phyloP scores from a whole-genome alignment of 2,888 invertebrate species.

The Carabus problematicus region DNA sequence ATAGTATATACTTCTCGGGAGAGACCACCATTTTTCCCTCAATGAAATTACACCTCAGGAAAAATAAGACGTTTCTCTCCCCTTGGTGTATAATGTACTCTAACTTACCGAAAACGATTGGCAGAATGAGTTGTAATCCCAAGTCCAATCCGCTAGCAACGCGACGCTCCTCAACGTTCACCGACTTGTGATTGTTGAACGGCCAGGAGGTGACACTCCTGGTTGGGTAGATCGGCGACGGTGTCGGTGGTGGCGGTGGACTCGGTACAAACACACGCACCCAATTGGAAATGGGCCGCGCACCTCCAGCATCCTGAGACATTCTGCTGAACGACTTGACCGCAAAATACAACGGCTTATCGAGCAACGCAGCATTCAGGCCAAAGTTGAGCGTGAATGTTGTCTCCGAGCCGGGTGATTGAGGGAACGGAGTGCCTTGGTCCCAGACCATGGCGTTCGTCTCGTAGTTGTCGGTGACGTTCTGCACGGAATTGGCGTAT shows the following conservation, averaged over 20 bases:
- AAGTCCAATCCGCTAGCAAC: slow-evolving; percentile 57
- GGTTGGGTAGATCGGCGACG: slow-evolving; percentile 55
- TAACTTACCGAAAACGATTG: slow-evolving; percentile 58
- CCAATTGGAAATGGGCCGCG: slow-evolving; percentile 64
- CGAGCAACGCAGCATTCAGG: slow-evolving; percentile 59
- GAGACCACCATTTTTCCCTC: too few species aligned
- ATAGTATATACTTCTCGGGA: too few species aligned
- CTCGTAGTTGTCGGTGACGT: slow-evolving; percentile 62
- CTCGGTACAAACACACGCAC: slow-evolving; percentile 62
- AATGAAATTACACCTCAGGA: too few species aligned
- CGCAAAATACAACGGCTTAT: slow-evolving; percentile 63
- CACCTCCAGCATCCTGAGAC: slow-evolving; percentile 51
- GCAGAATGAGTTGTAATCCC: slow-evolving; percentile 61
- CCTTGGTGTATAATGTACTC: not conserved
- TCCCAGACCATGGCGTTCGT: slow-evolving; percentile 59
- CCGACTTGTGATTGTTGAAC: slow-evolving; percentile 50
- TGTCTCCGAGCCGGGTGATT: slow-evolving; percentile 63
- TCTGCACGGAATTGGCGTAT: slow-evolving; percentile 58
- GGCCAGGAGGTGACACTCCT: slow-evolving; percentile 57
- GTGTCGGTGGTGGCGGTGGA: slow-evolving; percentile 63
- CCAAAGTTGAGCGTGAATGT: slow-evolving; percentile 61
- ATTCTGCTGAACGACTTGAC: slow-evolving; percentile 59
- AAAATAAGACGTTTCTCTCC: too few species aligned
- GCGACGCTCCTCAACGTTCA: slow-evolving; percentile 56
- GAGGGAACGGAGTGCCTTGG: slow-evolving; percentile 59